Conservation (phyloP, 1,140 invertebrate species). For the Colletes latitarsis region DNA sequence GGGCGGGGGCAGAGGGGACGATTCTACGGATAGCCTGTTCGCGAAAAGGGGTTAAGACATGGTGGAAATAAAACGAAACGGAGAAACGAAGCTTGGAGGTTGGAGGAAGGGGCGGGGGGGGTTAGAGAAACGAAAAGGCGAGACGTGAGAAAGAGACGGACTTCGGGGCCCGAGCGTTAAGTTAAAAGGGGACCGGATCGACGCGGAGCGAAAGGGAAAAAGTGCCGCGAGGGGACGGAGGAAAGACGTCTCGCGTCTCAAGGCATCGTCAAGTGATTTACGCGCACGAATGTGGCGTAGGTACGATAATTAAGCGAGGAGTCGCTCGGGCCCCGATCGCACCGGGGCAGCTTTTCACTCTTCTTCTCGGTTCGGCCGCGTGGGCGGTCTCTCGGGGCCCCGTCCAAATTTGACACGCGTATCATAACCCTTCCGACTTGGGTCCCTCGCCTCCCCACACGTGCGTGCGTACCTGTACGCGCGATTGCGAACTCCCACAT, state of each 20-base stretch:
- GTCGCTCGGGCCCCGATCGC: conserved; percentile 70
- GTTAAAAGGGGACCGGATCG: no score
- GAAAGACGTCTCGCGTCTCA: conserved; percentile 65
- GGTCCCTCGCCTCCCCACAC: conserved; percentile 17
- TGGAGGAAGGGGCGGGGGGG: background rate
- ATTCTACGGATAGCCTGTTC: conserved; percentile 53
- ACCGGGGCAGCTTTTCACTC: conserved; percentile 71
- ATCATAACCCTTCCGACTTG: conserved; percentile 73
- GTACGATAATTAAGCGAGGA: conserved; percentile 77
- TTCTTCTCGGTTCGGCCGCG: conserved; percentile 68
- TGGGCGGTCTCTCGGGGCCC: conserved; percentile 75
- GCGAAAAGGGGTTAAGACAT: conserved; percentile 66
- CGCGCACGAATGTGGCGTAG: conserved; percentile 74
- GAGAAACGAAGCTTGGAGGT: conserved; percentile 29
- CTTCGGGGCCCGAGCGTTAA: no score
- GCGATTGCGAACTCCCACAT: conserved; percentile 16
- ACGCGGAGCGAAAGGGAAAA: conserved; percentile 23
- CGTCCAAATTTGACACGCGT: conserved; percentile 78
- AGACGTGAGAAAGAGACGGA: background rate
- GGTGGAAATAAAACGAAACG: conserved; percentile 63
- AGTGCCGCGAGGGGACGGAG: conserved; percentile 12
- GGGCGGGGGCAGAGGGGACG: background rate
- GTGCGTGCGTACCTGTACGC: conserved; percentile 25
- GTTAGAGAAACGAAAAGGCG: conserved; percentile 13
- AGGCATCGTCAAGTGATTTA: conserved; percentile 75